A percentile compares a stretch with the other conserved stretches of the same genome.
Conservation (phyloP, 2,888 invertebrate genomes). For the Lasiommata megera region DNA sequence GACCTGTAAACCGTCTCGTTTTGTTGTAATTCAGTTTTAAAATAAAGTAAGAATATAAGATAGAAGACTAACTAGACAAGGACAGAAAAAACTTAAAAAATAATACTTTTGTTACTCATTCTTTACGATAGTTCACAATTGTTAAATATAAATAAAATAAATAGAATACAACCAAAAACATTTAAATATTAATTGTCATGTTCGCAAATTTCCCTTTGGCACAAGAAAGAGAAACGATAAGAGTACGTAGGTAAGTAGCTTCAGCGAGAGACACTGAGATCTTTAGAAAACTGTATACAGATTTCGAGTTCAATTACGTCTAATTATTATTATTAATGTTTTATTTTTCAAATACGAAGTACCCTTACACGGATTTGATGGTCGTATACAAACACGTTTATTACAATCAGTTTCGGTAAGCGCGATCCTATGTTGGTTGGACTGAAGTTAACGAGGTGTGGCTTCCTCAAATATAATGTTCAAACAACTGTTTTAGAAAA, state of each 20-base stretch:
- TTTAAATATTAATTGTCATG: conserved; percentile 63
- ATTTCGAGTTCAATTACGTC: conserved; percentile 51
- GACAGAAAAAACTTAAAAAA: conserved; percentile 28
- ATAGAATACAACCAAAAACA: conserved; percentile 57
- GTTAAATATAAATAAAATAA: conserved; percentile 60
- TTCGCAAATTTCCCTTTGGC: conserved; percentile 64
- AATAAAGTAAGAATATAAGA: conserved; percentile 22
- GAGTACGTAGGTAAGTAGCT: conserved; percentile 41
- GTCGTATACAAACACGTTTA: no score
- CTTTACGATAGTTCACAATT: conserved; percentile 17
- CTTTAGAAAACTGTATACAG: conserved; percentile 71
- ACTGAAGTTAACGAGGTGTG: no score
- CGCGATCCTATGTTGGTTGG: no score
- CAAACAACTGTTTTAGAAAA: no score
- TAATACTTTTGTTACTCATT: conserved; percentile 25
- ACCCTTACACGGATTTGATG: no score
- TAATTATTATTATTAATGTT: conserved; percentile 34
- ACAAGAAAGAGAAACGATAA: conserved; percentile 57
- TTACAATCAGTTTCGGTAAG: no score
- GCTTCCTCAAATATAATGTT: no score
- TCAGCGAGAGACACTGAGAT: conserved; percentile 64
- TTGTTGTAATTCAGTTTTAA: conserved; percentile 25
- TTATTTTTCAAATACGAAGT: not conserved
- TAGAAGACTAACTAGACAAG: conserved; percentile 29
- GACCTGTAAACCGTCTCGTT: conserved; percentile 53